phyloP scores from a whole-genome alignment of 2,113 vertebrate genomes.

The Azemiops feae region DNA sequence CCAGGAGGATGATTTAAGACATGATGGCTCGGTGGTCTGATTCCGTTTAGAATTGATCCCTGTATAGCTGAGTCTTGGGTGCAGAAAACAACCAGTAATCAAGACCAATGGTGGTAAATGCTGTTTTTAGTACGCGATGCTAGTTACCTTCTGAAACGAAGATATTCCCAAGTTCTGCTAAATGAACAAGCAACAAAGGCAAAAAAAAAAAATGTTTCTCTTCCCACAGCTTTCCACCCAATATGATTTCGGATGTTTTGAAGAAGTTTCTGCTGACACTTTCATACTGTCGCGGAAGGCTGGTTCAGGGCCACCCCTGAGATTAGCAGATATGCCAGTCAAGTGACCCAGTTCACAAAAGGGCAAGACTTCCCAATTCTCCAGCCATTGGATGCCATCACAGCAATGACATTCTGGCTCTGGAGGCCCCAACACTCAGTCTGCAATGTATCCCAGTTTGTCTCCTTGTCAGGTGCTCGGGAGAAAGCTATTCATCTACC shows the following conservation, averaged over 20 bases:
- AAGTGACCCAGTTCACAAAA: neutral
- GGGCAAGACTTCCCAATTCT: neutral
- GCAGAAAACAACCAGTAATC: neutral
- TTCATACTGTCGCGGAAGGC: neutral
- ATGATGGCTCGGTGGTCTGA: neutral
- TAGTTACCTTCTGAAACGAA: neutral
- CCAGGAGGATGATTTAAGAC: too few species aligned
- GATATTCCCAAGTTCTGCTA: neutral
- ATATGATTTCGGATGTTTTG: neutral
- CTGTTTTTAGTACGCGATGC: neutral
- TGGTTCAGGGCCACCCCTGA: neutral
- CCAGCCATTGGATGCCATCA: neutral
- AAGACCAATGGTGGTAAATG: accelerated
- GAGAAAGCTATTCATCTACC: neutral
- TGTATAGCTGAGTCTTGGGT: neutral
- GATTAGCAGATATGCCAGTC: neutral
- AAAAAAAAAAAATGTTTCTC: neutral
- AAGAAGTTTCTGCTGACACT: neutral
- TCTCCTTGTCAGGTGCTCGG: neutral
- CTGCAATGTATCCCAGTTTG: neutral
- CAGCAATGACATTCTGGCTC: neutral
- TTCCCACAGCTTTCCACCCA: neutral
- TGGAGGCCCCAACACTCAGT: neutral
- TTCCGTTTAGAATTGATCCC: too few species aligned
- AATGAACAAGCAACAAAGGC: neutral